These are phyloP conservation scores for Cololabis saira DNA, from an alignment of 2,113 vertebrate genomes.

Conservation along the genomic window DNA sequence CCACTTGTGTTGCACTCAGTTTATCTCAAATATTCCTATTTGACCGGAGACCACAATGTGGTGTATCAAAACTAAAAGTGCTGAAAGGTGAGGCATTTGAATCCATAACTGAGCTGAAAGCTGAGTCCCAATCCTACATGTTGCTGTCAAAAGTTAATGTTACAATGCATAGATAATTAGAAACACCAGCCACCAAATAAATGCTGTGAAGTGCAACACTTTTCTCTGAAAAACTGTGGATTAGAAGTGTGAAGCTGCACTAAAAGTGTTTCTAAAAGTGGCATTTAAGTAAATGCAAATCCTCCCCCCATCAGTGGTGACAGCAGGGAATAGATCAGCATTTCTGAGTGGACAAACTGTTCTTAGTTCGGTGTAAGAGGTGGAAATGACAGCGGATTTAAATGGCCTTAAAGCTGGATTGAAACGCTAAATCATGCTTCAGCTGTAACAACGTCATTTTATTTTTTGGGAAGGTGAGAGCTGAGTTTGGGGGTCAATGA, in stretches of 20 bases:
- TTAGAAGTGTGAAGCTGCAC: not conserved
- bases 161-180: not conserved
- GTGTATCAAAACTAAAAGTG: too few relatives aligned
- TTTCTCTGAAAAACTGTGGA: not conserved
- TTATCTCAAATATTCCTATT: too few relatives aligned
- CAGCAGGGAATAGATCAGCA: not conserved
- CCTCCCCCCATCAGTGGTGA: not conserved
- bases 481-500: not conserved
- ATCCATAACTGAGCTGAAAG: too few relatives aligned
- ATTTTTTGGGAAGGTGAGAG: not conserved
- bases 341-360: not conserved
- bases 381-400: constrained; percentile 4
- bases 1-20: too few relatives aligned
- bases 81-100: too few relatives aligned
- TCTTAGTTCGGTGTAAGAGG: not conserved
- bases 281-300: not conserved
- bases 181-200: not conserved
- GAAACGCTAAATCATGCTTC: constrained; percentile 1
- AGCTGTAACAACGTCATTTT: constrained; percentile 1
- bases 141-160: too few relatives aligned
- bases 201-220: not conserved
- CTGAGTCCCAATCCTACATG: too few relatives aligned
- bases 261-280: not conserved
- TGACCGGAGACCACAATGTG: too few relatives aligned
- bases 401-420: not conserved